Evolutionary conservation across 2,797 vertebrate genomes (phyloP), one percentile per base, ranked within the genome.

Genomic region (Phrynocephalus forsythii): DNA sequence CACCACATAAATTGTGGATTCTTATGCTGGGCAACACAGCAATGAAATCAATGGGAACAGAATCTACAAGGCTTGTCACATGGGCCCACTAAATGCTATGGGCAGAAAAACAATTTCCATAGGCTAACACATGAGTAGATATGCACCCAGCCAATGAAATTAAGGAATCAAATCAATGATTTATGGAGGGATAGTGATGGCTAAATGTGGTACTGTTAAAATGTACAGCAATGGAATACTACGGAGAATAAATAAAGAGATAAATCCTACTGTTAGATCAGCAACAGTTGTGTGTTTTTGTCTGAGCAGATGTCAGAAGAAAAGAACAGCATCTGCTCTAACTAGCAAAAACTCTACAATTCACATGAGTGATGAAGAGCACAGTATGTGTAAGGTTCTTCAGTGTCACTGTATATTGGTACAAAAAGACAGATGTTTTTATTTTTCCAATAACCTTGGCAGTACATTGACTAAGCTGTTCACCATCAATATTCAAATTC

Each of bases 301-400:
- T 93, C 91, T 90, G 83, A 95, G 80, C 92, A 95, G 92, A 94
- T 94, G 94, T 94, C 90, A 94, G 63, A 76, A 82, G 44, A 83
- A 79, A 83, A 83, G 77, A 48, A 89, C n/a, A 87, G 88, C 94
- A 94, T 94, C 92, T 95, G 94, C 91, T 93, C 91, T 83, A 92
- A 90, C 90, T 30, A 88, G 78, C 91, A 30, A 88, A 86, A 94
- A 88, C 30, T 1, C 1, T 89, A 93, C 85, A 87, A 92, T 92
- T 90, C 88, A 90, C 87, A 87, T 84, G 91, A 94, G 87, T 52
- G 24, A 88, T 82, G 86, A 86, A 93, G 88, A 93, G 83, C 75
- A 89, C 38, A 56, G 7, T 0, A 33, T 90, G 90, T 86, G 89
- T 91, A 90, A 93, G 79, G 94, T 92, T 94, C 92, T 95, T 93